Conservation (phyloP, 2,888 invertebrate genomes). For the Baccha elongata region DNA sequence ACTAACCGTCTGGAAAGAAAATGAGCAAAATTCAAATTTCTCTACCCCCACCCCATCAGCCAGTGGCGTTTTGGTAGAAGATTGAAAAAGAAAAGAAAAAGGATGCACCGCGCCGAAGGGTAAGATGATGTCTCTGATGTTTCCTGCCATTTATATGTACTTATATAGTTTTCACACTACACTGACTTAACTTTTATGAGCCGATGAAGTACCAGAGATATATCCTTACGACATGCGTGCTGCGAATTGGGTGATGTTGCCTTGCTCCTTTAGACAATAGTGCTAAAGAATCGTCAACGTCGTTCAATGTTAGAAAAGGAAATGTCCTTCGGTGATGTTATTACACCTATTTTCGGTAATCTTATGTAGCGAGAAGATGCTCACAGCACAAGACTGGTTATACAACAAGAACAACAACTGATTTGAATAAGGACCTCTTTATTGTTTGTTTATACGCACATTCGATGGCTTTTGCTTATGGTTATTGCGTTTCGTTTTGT, state of each 20-base stretch:
- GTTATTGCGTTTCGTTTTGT: constrained; percentile 71
- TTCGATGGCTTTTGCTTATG: constrained; percentile 73
- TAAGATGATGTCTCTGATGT: constrained; percentile 44
- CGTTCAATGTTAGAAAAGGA: constrained; percentile 42
- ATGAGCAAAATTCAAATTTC: constrained; percentile 72
- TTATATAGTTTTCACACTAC: constrained; percentile 72
- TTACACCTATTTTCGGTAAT: constrained; percentile 76
- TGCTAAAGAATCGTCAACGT: not conserved
- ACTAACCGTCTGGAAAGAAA: constrained; percentile 71
- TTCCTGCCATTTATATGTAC: constrained; percentile 30
- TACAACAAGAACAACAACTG: constrained; percentile 51
- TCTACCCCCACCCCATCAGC: constrained; percentile 12
- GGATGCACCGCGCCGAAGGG: constrained; percentile 58
- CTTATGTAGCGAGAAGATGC: constrained; percentile 72
- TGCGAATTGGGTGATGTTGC: constrained; percentile 52
- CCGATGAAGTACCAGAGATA: constrained; percentile 71
- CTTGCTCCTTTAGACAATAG: constrained; percentile 22
- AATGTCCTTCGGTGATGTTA: constrained; percentile 74
- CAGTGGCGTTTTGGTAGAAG: constrained; percentile 65
- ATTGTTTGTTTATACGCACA: constrained; percentile 76
- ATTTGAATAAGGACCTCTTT: constrained; percentile 76
- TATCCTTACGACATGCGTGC: constrained; percentile 70
- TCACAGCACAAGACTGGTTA: constrained; percentile 29
- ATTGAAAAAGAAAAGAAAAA: constrained; percentile 58
- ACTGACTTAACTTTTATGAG: constrained; percentile 73